Evolutionary conservation across 2,797 vertebrate species (phyloP).

Genomic region (Iguana delicatissima): DNA sequence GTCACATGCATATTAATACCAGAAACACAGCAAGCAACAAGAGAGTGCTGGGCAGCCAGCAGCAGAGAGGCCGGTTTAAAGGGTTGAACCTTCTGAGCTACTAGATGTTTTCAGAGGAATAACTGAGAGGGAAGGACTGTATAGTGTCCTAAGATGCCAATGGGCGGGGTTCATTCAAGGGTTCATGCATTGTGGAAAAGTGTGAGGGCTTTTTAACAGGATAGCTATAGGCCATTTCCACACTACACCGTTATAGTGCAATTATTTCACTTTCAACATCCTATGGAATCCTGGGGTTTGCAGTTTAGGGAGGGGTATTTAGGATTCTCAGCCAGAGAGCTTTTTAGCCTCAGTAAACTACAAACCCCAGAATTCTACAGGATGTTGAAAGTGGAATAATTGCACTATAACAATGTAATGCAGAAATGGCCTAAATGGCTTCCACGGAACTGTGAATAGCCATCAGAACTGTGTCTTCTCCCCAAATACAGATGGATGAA

Average conservation of each 20-base stretch:
- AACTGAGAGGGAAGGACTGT: neutral
- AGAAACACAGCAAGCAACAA: neutral
- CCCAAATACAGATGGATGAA: neutral
- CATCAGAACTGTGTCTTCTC: neutral
- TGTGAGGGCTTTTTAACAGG: too few species aligned
- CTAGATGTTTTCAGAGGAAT: too few species aligned
- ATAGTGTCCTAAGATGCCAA: neutral
- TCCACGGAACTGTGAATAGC: conserved; percentile 22
- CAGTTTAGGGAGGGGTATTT: too few species aligned
- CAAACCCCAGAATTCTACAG: too few species aligned
- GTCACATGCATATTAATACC: neutral
- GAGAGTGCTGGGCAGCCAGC: neutral
- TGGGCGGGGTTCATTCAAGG: neutral
- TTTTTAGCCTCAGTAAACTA: too few species aligned
- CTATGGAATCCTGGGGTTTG: too few species aligned
- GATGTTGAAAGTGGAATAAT: too few species aligned
- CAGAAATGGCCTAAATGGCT: conserved; percentile 5
- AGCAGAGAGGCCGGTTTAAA: neutral
- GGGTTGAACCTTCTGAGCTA: neutral
- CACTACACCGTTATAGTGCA: too few species aligned
- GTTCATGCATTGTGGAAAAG: neutral
- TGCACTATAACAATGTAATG: too few species aligned
- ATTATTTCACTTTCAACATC: too few species aligned
- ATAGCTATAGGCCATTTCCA: too few species aligned
- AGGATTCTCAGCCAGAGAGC: too few species aligned